Conservation (phyloP, 2,888 invertebrate genomes). For the Incurvaria masculella region DNA sequence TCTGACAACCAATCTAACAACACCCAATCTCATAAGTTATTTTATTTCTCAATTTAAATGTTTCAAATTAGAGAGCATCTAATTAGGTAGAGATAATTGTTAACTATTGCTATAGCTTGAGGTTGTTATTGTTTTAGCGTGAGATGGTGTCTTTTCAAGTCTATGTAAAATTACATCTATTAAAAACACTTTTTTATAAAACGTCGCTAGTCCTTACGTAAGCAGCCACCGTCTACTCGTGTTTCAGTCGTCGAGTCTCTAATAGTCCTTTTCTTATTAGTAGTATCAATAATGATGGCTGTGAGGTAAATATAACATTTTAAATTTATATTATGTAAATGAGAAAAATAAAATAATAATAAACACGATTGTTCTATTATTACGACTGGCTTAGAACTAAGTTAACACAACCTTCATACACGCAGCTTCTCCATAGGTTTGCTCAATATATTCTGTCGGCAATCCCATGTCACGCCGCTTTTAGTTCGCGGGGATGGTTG, state of each 20-base stretch:
- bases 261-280: constrained; percentile 52
- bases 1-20: too few relatives aligned
- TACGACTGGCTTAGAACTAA: constrained; percentile 22
- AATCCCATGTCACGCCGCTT: neutral
- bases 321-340: constrained; percentile 52
- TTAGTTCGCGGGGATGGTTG: neutral
- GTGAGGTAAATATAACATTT: constrained; percentile 56
- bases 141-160: constrained; percentile 50
- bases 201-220: constrained; percentile 52
- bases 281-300: constrained; percentile 58
- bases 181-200: constrained; percentile 23
- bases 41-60: neutral
- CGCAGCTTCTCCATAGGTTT: neutral
- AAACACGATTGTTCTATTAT: constrained; percentile 32
- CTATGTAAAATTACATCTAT: constrained; percentile 21
- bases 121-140: constrained; percentile 56
- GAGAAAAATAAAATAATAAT: constrained; percentile 40
- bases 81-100: constrained; percentile 36
- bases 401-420: neutral
- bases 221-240: constrained; percentile 47
- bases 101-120: constrained; percentile 59
- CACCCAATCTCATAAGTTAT: too few relatives aligned
- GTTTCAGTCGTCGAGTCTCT: constrained; percentile 33
- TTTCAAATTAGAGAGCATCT: neutral
- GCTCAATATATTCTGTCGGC: neutral